These are phyloP conservation scores for Solea senegalensis DNA, from an alignment of 2,113 vertebrate genomes.

Conservation along the genomic window DNA sequence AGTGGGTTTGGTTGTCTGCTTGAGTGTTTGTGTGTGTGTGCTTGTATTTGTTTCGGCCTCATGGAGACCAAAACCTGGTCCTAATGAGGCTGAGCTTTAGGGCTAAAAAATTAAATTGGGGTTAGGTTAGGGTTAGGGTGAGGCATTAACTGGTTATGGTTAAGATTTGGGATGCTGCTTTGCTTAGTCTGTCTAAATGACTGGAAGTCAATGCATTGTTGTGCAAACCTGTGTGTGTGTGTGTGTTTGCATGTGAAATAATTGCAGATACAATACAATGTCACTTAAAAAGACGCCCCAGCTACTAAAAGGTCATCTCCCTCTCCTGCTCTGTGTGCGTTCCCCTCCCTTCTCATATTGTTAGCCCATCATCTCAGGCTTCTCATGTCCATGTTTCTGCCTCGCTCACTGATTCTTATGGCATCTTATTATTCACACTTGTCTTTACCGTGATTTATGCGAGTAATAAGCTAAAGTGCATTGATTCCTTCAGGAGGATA, in stretches of 20 bases:
- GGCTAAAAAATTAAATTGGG: too few relatives aligned
- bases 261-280: slow-evolving; percentile 13
- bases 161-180: too few relatives aligned
- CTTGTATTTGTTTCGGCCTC: too few relatives aligned
- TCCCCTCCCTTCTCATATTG: background rate
- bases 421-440: slow-evolving; percentile 31
- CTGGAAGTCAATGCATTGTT: too few relatives aligned
- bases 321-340: background rate
- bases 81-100: too few relatives aligned
- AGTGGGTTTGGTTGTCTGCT: background rate
- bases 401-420: slow-evolving; percentile 16
- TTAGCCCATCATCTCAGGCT: slow-evolving; percentile 15
- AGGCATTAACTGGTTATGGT: too few relatives aligned
- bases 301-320: slow-evolving; percentile 25
- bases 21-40: too few relatives aligned
- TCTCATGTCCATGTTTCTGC: slow-evolving; percentile 21
- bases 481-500: slow-evolving; percentile 44
- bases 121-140: too few relatives aligned
- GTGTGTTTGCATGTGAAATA: slow-evolving; percentile 7
- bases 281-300: background rate
- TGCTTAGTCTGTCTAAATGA: too few relatives aligned
- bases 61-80: too few relatives aligned
- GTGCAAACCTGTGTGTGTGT: too few relatives aligned
- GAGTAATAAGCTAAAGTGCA: slow-evolving; percentile 43
- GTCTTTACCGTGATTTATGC: slow-evolving; percentile 50